Conservation (phyloP, 1,140 invertebrate species). For the Drosophila lini region DNA sequence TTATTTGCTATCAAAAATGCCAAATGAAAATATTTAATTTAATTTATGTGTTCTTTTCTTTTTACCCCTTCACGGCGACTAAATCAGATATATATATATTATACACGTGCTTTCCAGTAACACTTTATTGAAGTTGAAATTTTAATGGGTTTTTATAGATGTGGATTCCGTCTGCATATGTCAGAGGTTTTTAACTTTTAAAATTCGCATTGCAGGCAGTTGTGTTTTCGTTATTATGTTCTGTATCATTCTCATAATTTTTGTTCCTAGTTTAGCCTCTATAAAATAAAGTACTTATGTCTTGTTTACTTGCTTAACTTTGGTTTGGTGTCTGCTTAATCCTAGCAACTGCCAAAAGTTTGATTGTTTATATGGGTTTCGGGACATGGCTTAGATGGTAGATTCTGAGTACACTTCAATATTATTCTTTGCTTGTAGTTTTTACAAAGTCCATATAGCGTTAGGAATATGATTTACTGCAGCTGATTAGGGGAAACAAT, state of each 20-base stretch:
- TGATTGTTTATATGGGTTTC: slow-evolving; percentile 68
- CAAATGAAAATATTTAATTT: slow-evolving; percentile 56
- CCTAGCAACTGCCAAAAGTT: slow-evolving; percentile 65
- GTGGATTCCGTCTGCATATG: slow-evolving; percentile 23
- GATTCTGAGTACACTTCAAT: slow-evolving; percentile 50
- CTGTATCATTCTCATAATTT: slow-evolving; percentile 13
- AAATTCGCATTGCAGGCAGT: slow-evolving; percentile 45
- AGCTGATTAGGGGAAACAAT: slow-evolving; percentile 42
- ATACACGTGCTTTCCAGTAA: slow-evolving; percentile 35
- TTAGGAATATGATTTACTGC: slow-evolving; percentile 59
- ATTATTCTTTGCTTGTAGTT: slow-evolving; percentile 24
- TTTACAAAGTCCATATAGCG: slow-evolving; percentile 62
- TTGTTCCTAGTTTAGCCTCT: slow-evolving; percentile 40
- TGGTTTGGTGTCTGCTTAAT: slow-evolving; percentile 42
- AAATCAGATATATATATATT: slow-evolving; percentile 44
- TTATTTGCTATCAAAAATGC: slow-evolving; percentile 61
- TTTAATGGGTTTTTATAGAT: slow-evolving; percentile 45
- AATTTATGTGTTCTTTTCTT: slow-evolving; percentile 38
- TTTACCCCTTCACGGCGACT: slow-evolving; percentile 24
- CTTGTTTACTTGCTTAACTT: slow-evolving; percentile 43
- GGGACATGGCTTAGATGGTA: slow-evolving; percentile 53
- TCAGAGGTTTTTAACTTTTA: slow-evolving; percentile 40
- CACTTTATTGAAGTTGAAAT: slow-evolving; percentile 40
- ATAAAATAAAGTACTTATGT: slow-evolving; percentile 74
- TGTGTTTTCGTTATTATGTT: slow-evolving; percentile 10